Evolutionary conservation across 2,113 vertebrate species (phyloP).

Genomic region (Mesembrinibis cayennensis): DNA sequence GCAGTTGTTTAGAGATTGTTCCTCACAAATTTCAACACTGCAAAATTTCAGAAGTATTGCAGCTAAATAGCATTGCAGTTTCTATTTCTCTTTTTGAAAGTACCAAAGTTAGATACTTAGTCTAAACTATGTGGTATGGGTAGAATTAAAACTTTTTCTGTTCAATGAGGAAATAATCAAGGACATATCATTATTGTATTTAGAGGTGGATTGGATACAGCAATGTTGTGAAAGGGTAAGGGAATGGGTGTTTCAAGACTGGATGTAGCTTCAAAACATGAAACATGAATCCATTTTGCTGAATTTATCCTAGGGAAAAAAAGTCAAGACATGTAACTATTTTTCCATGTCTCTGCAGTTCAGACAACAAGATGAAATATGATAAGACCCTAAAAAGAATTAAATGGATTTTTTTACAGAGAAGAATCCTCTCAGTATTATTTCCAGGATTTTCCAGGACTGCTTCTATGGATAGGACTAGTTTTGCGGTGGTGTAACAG

Average conservation of each 20-base stretch:
- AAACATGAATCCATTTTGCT: background rate
- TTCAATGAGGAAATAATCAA: background rate
- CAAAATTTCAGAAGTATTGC: background rate
- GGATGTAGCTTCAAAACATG: background rate
- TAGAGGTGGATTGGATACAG: background rate
- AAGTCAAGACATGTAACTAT: background rate
- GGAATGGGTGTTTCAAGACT: background rate
- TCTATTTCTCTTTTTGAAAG: background rate
- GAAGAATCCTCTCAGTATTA: background rate
- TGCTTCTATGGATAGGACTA: background rate
- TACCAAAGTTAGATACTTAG: background rate
- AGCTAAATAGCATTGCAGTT: background rate
- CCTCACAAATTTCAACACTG: background rate
- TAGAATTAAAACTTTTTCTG: background rate
- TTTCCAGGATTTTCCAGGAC: background rate
- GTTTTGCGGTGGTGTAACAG: background rate
- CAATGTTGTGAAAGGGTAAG: background rate
- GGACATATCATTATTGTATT: background rate
- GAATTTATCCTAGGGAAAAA: background rate
- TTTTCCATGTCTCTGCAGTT: constrained; percentile 9
- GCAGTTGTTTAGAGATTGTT: background rate
- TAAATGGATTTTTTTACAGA: background rate
- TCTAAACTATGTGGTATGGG: background rate
- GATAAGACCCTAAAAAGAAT: background rate
- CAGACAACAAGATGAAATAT: background rate